Base-by-base conservation (phyloP, 2,113 vertebrate species). In the Notechis scutatus region DNA sequence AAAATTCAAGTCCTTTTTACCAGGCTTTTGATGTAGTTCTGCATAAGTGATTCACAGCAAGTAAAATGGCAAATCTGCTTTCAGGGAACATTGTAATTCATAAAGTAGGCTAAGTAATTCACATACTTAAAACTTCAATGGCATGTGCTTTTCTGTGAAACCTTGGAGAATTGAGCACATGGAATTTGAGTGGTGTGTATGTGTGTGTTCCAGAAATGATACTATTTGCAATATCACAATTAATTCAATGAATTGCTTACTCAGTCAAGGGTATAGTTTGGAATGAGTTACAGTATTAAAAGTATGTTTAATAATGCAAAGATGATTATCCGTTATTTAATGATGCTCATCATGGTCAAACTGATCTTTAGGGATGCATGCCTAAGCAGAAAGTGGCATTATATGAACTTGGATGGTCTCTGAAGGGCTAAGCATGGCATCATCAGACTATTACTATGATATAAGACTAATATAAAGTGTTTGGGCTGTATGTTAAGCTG, bases 281-380 rank as follows among this genome's bases (percentile, higher is more conserved):
- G 93, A 42, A 94, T 85, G 92, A 87, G 92, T 69, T 92, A 85
- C 1, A 93, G 85, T 95, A 24, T 42, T 94, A 95, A 95, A 96
- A 91, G 52, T 93, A 91, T 81, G 91, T 42, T 95, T 93, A 64
- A 34, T 90, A 96, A 96, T 74, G 2, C 85, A 94, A 81, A 93
- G 88, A 85, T 0, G 0, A 95, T 96, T 92, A 94, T 93, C 91
- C 95, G 94, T 96, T 94, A 92, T 56, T 92, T 2, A 11, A 39
- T 95, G 20, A 88, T 97, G 96, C 95, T 93, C 95, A 95, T 96
- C 95, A 94, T 90, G 96, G 95, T 93, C 97, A 97, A 97, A 97
- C 96, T 96, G 95, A 96, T 96, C 96, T 97, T 96, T 96, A 96
- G 95, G 52, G 92, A 97, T 94, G 96, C 95, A 94, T 97, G 74